A percentile compares a stretch with the other conserved stretches of the same genome.
Conservation (phyloP, 2,888 invertebrate genomes). For the Athalia cordata region DNA sequence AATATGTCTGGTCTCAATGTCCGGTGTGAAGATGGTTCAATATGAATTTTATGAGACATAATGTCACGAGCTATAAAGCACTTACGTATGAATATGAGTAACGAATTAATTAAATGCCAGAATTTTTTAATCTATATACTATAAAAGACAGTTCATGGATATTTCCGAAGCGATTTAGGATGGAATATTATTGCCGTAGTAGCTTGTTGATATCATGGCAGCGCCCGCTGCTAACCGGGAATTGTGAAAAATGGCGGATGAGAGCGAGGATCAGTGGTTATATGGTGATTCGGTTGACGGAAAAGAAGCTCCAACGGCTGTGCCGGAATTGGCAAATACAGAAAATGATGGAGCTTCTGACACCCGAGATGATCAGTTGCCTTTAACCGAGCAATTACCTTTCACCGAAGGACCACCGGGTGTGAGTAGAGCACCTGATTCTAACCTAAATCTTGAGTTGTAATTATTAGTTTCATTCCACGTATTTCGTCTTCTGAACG, state of each 20-base stretch:
- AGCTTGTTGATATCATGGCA: constrained; percentile 40
- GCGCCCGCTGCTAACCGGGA: constrained; percentile 17
- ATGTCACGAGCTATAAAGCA: too few relatives aligned
- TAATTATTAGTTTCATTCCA: neutral
- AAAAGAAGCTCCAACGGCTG: constrained; percentile 67
- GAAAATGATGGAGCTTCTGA: constrained; percentile 67
- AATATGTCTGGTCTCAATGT: constrained; percentile 15
- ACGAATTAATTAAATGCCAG: neutral
- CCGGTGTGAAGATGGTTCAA: neutral
- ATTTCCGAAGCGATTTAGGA: neutral
- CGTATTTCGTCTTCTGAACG: neutral
- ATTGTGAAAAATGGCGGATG: constrained; percentile 78
- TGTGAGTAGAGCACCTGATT: constrained; percentile 15
- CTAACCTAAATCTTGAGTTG: constrained; percentile 27
- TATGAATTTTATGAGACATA: neutral
- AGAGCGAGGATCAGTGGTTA: constrained; percentile 92
- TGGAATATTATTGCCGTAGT: neutral
- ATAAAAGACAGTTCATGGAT: neutral
- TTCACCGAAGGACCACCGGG: constrained; percentile 23
- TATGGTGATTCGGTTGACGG: constrained; percentile 85
- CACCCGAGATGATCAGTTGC: constrained; percentile 54
- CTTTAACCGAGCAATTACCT: constrained; percentile 26
- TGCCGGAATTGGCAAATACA: constrained; percentile 59
- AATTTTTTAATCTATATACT: neutral
- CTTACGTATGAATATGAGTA: too few relatives aligned